Evolutionary conservation across 2,113 vertebrate genomes (phyloP), one percentile per base, ranked within the genome.

Genomic region (Sturnus vulgaris): DNA sequence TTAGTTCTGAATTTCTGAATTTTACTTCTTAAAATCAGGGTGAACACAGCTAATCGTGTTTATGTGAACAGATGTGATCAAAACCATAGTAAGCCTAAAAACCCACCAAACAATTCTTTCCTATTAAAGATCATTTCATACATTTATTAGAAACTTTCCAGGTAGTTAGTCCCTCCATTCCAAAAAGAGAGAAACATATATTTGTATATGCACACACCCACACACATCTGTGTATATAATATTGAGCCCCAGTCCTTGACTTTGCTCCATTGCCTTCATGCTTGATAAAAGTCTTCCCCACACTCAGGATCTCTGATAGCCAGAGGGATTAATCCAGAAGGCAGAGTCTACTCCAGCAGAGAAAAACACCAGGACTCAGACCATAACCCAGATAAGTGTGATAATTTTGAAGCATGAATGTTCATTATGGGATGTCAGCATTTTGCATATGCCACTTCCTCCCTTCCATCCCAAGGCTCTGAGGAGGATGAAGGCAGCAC

Each of bases 361-460:
- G 52, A 68, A 79, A 59, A 86, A 2, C 27, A 57, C 16, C 8
- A 3, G 37, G 70, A 72, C n/a, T 84, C 81, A 50, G 35, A 66
- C 42, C 17, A 2, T 6, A 77, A 35, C 12, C 27, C 39, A 85
- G 42, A 40, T 30, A 59, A 11, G 9, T 10, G 33, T 15, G 57
- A 35, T 35, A 15, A 42, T 52, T 53, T 44, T 59, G 5, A 77
- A n/a, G 30, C 4, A 30, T 5, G 11, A 35, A 47, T 24, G 21
- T n/a, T 82, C 57, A 21, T 23, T 35, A 37, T n/a, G 40, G 19
- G 28, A 55, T 42, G 61, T 49, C 19, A 46, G 30, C 16, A 42
- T 49, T 79, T 52, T 21, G 14, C 10, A 16, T 7, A 13, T 0
- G 0, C 33, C 1, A 1, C 33, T 40, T 72, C 33, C 49, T 78